phyloP scores from a whole-genome alignment of 35 echinoderm and acorn worm species.

The Ophioderma brevispina region DNA sequence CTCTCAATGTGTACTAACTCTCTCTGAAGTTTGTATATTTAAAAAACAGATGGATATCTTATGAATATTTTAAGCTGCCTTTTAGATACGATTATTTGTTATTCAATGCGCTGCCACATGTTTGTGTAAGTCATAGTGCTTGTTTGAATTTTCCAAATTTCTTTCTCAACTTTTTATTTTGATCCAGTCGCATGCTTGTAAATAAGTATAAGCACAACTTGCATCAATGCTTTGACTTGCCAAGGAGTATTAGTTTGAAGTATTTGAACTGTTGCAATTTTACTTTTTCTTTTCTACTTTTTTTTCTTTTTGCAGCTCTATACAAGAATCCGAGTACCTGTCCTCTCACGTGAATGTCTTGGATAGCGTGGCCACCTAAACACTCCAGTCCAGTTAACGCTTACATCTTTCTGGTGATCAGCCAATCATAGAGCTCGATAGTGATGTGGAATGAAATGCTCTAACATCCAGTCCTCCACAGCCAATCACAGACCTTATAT shows the following conservation, averaged over 20 bases:
- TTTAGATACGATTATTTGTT: too few species aligned
- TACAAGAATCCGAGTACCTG: slow-evolving; percentile 64
- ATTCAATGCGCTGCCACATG: too few species aligned
- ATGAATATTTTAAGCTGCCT: too few species aligned
- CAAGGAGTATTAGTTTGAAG: too few species aligned
- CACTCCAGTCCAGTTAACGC: slow-evolving; percentile 63
- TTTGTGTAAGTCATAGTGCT: not conserved
- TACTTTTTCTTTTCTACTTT: slow-evolving; percentile 5
- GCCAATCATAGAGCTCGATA: slow-evolving; percentile 61
- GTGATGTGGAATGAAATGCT: slow-evolving; percentile 22
- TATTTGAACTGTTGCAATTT: too few species aligned
- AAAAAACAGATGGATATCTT: too few species aligned
- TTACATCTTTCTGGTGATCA: slow-evolving; percentile 66
- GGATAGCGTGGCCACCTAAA: slow-evolving; percentile 74
- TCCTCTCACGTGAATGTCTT: slow-evolving; percentile 87
- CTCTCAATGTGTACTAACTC: too few species aligned
- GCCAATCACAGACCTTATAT: not conserved
- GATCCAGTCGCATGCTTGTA: too few species aligned
- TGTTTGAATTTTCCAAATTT: not conserved
- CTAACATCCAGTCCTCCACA: not conserved
- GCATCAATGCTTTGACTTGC: not conserved
- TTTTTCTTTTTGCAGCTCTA: slow-evolving; percentile 63
- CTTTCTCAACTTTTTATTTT: not conserved
- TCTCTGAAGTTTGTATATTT: too few species aligned
- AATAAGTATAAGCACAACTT: not conserved